Evolutionary conservation across 1,140 invertebrate genomes (phyloP).

Genomic region (Druon quercuslanigerum): DNA sequence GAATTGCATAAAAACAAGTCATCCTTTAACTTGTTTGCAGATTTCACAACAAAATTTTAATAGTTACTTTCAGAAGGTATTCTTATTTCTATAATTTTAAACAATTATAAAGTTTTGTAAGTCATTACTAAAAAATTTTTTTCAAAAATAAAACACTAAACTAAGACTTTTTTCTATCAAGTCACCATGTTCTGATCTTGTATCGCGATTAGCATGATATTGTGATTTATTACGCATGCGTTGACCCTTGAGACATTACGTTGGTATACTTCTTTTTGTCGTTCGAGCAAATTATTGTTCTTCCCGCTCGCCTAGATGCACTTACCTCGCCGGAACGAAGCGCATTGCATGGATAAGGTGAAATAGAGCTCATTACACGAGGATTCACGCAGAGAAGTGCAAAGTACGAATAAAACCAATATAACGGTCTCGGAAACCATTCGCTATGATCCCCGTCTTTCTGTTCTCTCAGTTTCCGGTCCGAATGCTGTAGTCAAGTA

Average conservation of each 20-base stretch:
- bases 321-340: background rate
- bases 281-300: background rate
- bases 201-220: background rate
- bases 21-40: too few species aligned
- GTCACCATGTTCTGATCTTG: background rate
- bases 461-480: conserved; percentile 7
- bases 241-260: conserved; percentile 12
- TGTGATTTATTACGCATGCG: background rate
- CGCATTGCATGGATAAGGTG: background rate
- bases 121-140: background rate
- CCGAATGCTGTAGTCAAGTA: background rate
- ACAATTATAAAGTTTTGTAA: background rate
- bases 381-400: conserved; percentile 21
- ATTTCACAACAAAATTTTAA: too few species aligned
- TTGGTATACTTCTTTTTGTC: background rate
- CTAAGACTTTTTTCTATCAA: background rate
- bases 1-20: too few species aligned
- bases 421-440: conserved; percentile 21
- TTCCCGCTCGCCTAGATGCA: background rate
- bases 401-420: conserved; percentile 16
- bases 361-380: conserved; percentile 20
- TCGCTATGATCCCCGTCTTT: conserved; percentile 20
- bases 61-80: too few species aligned
- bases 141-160: background rate
- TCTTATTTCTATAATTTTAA: background rate